phyloP scores from a whole-genome alignment of 1,140 invertebrate species.

The Asbolus verrucosus region DNA sequence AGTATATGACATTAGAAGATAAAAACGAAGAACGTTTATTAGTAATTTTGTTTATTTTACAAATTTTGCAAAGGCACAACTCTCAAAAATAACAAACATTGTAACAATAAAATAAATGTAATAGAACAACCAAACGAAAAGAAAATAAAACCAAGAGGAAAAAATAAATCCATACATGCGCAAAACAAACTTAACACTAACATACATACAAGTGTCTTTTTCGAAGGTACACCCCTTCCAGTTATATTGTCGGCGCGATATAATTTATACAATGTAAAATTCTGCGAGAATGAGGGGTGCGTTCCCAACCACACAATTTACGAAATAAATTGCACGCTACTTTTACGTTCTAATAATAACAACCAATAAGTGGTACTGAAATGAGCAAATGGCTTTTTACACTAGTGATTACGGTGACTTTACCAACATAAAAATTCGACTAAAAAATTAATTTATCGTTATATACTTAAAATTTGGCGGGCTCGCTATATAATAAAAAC shows the following conservation, averaged over 20 bases:
- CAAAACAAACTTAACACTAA: slow-evolving; percentile 43
- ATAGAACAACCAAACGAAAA: slow-evolving; percentile 48
- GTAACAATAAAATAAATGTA: slow-evolving; percentile 57
- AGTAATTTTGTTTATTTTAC: slow-evolving; percentile 60
- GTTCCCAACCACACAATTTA: slow-evolving; percentile 9
- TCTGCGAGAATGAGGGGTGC: neutral
- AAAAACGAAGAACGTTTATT: slow-evolving; percentile 27
- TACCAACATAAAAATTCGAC: slow-evolving; percentile 35
- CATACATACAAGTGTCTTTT: slow-evolving; percentile 25
- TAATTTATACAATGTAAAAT: neutral
- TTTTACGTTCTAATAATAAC: slow-evolving; percentile 20
- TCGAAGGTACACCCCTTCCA: slow-evolving; percentile 16
- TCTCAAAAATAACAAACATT: slow-evolving; percentile 60
- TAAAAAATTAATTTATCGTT: slow-evolving; percentile 8
- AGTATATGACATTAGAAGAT: no score
- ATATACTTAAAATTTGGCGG: slow-evolving; percentile 1
- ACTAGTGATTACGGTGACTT: slow-evolving; percentile 13
- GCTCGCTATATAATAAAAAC: slow-evolving; percentile 45
- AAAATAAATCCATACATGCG: slow-evolving; percentile 36
- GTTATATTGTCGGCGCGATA: slow-evolving; percentile 39
- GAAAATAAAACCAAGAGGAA: slow-evolving; percentile 28
- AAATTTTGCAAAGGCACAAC: slow-evolving; percentile 64
- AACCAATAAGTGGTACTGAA: slow-evolving; percentile 29
- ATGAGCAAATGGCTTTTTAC: slow-evolving; percentile 37
- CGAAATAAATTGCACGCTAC: slow-evolving; percentile 33